Evolutionary conservation across 2,888 invertebrate genomes (phyloP).

Genomic region (Plusia festucae): DNA sequence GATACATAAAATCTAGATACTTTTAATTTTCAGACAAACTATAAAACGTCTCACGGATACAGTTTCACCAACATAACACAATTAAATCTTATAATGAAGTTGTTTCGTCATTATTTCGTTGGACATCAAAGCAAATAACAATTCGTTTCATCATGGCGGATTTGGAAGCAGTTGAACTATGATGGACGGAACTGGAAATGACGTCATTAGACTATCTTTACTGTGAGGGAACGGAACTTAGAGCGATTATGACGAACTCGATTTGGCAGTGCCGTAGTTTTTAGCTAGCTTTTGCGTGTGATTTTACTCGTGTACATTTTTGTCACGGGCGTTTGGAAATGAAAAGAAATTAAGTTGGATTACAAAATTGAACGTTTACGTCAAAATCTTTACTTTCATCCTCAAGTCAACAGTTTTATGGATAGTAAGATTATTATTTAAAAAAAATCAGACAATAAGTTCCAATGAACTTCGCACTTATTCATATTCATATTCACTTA

Average conservation of each 20-base stretch:
- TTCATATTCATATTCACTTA: too few species aligned
- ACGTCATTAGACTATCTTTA: constrained; percentile 57
- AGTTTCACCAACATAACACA: constrained; percentile 54
- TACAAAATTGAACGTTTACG: too few species aligned
- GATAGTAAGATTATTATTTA: too few species aligned
- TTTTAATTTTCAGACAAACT: too few species aligned
- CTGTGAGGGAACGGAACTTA: constrained; percentile 55
- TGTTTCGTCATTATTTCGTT: constrained; percentile 52
- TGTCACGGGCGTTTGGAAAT: too few species aligned
- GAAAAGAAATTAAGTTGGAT: too few species aligned
- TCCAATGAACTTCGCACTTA: too few species aligned
- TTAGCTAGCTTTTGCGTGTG: constrained; percentile 18
- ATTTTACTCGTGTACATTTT: too few species aligned
- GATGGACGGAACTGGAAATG: constrained; percentile 60
- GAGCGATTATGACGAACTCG: constrained; percentile 31
- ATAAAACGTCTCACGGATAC: constrained; percentile 30
- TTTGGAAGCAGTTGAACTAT: constrained; percentile 42
- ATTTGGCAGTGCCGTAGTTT: constrained; percentile 37
- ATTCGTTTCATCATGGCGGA: constrained; percentile 57
- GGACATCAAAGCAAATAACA: constrained; percentile 52
- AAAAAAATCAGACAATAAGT: too few species aligned
- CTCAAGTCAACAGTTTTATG: too few species aligned
- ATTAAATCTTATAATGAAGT: constrained; percentile 46
- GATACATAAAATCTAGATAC: too few species aligned
- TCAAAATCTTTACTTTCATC: too few species aligned